Evolutionary conservation across 2,797 vertebrate species (phyloP), one percentile per base, ranked within the genome.

Genomic region (Leptatherina wallacei): DNA sequence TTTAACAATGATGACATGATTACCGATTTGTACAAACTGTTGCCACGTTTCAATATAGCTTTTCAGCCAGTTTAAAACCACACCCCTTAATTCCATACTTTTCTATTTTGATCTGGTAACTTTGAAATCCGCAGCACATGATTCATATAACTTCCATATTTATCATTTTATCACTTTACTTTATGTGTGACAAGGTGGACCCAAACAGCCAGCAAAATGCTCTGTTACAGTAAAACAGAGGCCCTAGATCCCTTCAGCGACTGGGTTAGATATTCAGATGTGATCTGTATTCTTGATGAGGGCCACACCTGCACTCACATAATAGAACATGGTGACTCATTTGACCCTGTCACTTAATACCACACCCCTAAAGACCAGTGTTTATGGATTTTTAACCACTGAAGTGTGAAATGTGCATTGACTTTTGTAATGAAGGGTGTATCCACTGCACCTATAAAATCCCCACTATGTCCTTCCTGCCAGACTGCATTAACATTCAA

Each of bases 361-460:
- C 51, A 54, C 24, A 12, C 51, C 51, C 27, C 51, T 54, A 12
- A 14, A 54, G 51, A 54, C 51, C 51, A 54, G 22, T 51, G 49
- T 54, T 54, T 27, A 54, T 54, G 51, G 51, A 30, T 56, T 56
- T 56, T 56, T 6, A 32, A 56, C 14, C 29, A 56, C 54, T 56
- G 54, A 55, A 27, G 52, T 14, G 12, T 55, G 27, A 55, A 30
- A 27, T 55, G 14, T 55, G 13, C 27, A 55, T 55, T 55, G 52
- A 14, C 52, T 55, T 27, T 16, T 29, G 11, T 29, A 54, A 54
- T 54, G 24, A 54, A 6, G 24, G 12, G 51, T 54, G 51, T 49
- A 49, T 22, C n/a, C n/a, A 49, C 22, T 13, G 24, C 22, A 52
- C 11, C 24, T 54, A 29, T 13, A 11, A 54, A 54, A 13, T 29